phyloP scores from a whole-genome alignment of 2,888 invertebrate genomes.

The Trissoscelio sp. region DNA sequence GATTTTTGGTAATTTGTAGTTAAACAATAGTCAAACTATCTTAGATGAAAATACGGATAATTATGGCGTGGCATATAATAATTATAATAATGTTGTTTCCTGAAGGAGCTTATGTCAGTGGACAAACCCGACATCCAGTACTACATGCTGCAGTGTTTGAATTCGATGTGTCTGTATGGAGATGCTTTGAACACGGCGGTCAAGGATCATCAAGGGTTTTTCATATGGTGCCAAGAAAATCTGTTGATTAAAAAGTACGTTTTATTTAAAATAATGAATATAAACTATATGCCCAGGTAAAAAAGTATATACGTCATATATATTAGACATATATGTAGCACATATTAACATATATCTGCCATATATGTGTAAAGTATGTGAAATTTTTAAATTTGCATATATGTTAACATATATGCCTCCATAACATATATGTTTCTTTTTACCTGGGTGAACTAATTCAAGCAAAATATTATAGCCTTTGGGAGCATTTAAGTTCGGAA shows the following conservation, averaged over 20 bases:
- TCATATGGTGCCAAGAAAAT: conserved; percentile 98
- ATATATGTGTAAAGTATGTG: too few species aligned
- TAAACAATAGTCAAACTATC: not conserved
- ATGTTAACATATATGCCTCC: too few species aligned
- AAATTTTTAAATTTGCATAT: too few species aligned
- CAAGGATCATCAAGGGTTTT: conserved; percentile 95
- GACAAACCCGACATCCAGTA: conserved; percentile 96
- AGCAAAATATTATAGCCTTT: conserved; percentile 89
- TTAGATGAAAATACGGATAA: not conserved
- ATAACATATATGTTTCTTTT: too few species aligned
- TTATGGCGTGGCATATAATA: too few species aligned
- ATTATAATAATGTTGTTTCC: conserved; percentile 33
- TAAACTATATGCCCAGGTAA: too few species aligned
- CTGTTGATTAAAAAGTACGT: conserved; percentile 94
- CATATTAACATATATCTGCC: too few species aligned
- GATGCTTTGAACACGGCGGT: conserved; percentile 95
- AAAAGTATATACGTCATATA: too few species aligned
- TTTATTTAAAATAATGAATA: too few species aligned
- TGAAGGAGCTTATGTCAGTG: conserved; percentile 90
- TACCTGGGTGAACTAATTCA: too few species aligned
- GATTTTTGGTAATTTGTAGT: conserved; percentile 39
- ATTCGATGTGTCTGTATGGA: conserved; percentile 95
- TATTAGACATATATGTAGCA: too few species aligned
- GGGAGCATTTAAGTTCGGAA: conserved; percentile 96
- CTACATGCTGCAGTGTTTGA: conserved; percentile 95